phyloP scores from a whole-genome alignment of 2,113 vertebrate species.

The Epinephelus cyanopodus region DNA sequence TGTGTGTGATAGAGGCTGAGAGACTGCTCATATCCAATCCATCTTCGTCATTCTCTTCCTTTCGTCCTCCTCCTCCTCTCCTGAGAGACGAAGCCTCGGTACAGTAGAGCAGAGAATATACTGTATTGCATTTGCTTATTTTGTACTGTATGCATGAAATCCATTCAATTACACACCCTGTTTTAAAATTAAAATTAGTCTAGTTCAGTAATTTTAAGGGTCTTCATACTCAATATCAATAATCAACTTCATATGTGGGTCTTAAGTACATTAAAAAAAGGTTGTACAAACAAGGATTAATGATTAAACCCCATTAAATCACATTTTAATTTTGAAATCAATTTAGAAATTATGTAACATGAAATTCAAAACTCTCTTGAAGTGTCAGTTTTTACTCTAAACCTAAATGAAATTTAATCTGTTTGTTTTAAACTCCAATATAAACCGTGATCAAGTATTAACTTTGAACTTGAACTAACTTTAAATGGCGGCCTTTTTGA shows the following conservation, averaged over 20 bases:
- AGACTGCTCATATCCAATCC: slow-evolving; percentile 20
- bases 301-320: no score
- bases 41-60: background rate
- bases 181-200: no score
- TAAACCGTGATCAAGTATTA: background rate
- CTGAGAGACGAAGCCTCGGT: slow-evolving; percentile 5
- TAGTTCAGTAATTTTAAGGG: background rate
- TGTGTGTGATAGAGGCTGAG: background rate
- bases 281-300: no score
- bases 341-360: no score
- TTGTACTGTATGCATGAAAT: background rate
- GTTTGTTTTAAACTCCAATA: background rate
- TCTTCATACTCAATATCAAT: background rate
- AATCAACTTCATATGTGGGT: no score
- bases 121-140: background rate
- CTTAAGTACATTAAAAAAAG: background rate
- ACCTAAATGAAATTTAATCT: no score
- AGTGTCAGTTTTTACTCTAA: no score
- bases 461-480: background rate
- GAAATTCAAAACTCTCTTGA: no score
- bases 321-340: no score
- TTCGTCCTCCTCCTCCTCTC: slow-evolving; percentile 9
- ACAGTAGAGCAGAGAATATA: background rate
- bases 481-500: background rate
- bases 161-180: no score